Conservation (phyloP, 2,797 vertebrate genomes). For the Pelodytes ibericus region DNA sequence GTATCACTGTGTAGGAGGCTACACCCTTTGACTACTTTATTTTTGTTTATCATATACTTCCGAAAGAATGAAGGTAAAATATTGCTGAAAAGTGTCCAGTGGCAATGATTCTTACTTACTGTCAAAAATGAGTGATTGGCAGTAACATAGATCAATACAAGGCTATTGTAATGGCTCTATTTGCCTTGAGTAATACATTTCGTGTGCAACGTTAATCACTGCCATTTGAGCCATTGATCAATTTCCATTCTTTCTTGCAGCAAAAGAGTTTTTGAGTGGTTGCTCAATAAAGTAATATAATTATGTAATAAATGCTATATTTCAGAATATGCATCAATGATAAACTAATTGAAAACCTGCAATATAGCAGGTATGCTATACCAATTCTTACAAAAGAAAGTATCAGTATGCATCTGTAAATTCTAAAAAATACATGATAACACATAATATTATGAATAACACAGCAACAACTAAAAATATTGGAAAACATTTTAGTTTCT, state of each 20-base stretch:
- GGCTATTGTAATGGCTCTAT: slow-evolving; percentile 13
- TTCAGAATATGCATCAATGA: too few relatives aligned
- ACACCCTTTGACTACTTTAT: not conserved
- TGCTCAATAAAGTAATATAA: too few relatives aligned
- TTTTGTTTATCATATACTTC: not conserved
- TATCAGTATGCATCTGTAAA: too few relatives aligned
- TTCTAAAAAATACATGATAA: too few relatives aligned
- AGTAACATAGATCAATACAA: slow-evolving; percentile 19
- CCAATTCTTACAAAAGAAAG: too few relatives aligned
- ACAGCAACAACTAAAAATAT: too few relatives aligned
- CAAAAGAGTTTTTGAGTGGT: not conserved
- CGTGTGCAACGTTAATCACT: not conserved
- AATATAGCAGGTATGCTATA: too few relatives aligned
- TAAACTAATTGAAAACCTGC: too few relatives aligned
- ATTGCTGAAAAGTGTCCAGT: not conserved
- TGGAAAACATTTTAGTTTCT: too few relatives aligned
- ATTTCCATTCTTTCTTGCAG: not conserved
- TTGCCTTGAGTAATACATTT: slow-evolving; percentile 25
- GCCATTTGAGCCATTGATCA: not conserved
- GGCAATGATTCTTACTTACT: slow-evolving; percentile 9
- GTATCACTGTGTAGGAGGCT: not conserved
- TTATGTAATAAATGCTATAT: too few relatives aligned
- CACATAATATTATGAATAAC: too few relatives aligned
- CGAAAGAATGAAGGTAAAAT: slow-evolving; percentile 1
- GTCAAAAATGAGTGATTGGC: slow-evolving; percentile 8